Evolutionary conservation across 1,140 invertebrate genomes (phyloP).

Genomic region (Meteorus sp.): DNA sequence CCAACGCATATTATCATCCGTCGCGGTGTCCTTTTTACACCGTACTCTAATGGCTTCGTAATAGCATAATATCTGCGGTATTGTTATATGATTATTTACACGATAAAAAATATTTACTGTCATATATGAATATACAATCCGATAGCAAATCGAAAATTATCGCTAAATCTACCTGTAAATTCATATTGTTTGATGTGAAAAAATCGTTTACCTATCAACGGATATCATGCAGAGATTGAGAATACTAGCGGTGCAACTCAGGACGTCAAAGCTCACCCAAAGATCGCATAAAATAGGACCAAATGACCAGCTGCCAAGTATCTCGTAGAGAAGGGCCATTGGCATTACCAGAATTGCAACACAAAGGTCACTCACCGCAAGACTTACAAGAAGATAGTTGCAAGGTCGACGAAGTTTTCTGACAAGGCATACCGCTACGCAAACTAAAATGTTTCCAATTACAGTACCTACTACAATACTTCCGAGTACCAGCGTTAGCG

Average conservation of each 20-base stretch:
- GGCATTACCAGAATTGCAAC: constrained; percentile 84
- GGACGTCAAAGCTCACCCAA: constrained; percentile 82
- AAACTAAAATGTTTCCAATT: constrained; percentile 88
- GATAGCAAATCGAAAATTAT: too few species aligned
- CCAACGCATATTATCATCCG: constrained; percentile 84
- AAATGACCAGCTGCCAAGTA: constrained; percentile 82
- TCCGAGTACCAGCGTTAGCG: constrained; percentile 72
- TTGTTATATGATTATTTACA: not conserved
- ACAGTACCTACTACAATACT: constrained; percentile 79
- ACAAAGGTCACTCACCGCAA: constrained; percentile 87
- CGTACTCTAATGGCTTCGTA: constrained; percentile 87
- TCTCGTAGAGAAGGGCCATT: constrained; percentile 81
- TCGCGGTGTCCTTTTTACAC: constrained; percentile 80
- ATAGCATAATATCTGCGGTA: constrained; percentile 79
- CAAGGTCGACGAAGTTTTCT: constrained; percentile 80
- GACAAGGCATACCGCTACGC: constrained; percentile 84
- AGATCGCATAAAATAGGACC: constrained; percentile 82
- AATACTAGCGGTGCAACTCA: constrained; percentile 85
- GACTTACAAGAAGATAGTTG: constrained; percentile 87
- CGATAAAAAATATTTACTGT: not conserved
- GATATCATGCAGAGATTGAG: constrained; percentile 92
- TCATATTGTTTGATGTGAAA: too few species aligned
- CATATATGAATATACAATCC: not conserved
- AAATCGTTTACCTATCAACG: constrained; percentile 71
- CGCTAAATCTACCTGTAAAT: too few species aligned